phyloP scores from a whole-genome alignment of 2,888 invertebrate species.

The Drymonia ruficornis region DNA sequence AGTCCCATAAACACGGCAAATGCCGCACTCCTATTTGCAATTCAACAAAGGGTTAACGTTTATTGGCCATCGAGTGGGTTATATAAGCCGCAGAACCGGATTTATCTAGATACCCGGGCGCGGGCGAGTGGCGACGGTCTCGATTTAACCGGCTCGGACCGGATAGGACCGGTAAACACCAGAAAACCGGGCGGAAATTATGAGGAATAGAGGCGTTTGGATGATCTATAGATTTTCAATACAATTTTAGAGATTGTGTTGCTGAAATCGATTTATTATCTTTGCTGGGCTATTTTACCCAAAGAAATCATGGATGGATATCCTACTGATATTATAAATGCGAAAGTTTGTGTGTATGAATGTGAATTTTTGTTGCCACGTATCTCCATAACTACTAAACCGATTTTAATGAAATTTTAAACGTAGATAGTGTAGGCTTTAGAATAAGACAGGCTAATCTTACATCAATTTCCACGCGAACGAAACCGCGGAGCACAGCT shows the following conservation, averaged over 20 bases:
- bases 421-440: too few relatives aligned
- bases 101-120: slow-evolving; percentile 37
- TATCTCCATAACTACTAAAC: too few relatives aligned
- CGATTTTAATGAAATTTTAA: too few relatives aligned
- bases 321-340: too few relatives aligned
- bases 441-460: too few relatives aligned
- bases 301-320: too few relatives aligned
- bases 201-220: slow-evolving; percentile 7
- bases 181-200: slow-evolving; percentile 10
- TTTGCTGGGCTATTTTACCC: too few relatives aligned
- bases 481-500: too few relatives aligned
- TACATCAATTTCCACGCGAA: too few relatives aligned
- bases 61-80: slow-evolving; percentile 34
- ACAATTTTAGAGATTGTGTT: neutral
- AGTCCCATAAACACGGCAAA: slow-evolving; percentile 25
- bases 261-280: too few relatives aligned
- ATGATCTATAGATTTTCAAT: neutral
- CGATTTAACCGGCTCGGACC: slow-evolving; percentile 32
- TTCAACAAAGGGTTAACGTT: slow-evolving; percentile 45
- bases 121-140: slow-evolving; percentile 9
- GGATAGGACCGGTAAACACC: slow-evolving; percentile 16
- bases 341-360: too few relatives aligned
- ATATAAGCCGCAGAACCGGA: slow-evolving; percentile 39
- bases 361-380: too few relatives aligned
- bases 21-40: slow-evolving; percentile 36